phyloP scores from a whole-genome alignment of 2,797 vertebrate species.

The Falco rusticolus region DNA sequence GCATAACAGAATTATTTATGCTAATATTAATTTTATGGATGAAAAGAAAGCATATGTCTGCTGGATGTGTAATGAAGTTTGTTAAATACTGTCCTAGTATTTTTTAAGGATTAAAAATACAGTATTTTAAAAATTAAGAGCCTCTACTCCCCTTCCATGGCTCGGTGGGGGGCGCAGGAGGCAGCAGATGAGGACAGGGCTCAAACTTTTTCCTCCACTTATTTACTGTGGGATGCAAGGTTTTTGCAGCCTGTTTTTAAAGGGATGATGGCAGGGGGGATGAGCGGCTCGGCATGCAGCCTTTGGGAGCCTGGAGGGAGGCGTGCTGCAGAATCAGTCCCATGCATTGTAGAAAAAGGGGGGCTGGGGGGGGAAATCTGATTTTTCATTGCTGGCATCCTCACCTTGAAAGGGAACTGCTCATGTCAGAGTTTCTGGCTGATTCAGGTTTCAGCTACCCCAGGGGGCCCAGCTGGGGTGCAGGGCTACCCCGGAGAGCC shows the following conservation, averaged over 20 bases:
- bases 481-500: not conserved
- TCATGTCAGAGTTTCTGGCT: rapidly evolving
- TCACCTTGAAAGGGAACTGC: not conserved
- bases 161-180: rapidly evolving
- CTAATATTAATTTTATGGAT: slow-evolving; percentile 67
- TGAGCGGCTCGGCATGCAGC: rapidly evolving
- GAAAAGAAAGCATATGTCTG: not conserved
- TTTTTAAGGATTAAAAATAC: slow-evolving; percentile 60
- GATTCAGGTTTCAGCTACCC: rapidly evolving
- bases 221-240: rapidly evolving
- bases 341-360: rapidly evolving
- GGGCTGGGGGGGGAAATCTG: rapidly evolving
- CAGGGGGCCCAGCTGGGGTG: rapidly evolving
- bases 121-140: slow-evolving; percentile 3
- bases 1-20: slow-evolving; percentile 75
- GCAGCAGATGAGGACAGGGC: rapidly evolving
- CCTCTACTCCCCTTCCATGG: not conserved
- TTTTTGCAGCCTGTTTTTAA: not conserved
- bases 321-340: not conserved
- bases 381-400: not conserved
- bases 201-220: rapidly evolving
- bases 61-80: not conserved
- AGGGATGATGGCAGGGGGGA: not conserved
- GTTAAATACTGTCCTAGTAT: slow-evolving; percentile 18
- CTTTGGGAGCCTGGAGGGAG: rapidly evolving